Conservation (phyloP, 2,888 invertebrate genomes). For the Noctua janthina region DNA sequence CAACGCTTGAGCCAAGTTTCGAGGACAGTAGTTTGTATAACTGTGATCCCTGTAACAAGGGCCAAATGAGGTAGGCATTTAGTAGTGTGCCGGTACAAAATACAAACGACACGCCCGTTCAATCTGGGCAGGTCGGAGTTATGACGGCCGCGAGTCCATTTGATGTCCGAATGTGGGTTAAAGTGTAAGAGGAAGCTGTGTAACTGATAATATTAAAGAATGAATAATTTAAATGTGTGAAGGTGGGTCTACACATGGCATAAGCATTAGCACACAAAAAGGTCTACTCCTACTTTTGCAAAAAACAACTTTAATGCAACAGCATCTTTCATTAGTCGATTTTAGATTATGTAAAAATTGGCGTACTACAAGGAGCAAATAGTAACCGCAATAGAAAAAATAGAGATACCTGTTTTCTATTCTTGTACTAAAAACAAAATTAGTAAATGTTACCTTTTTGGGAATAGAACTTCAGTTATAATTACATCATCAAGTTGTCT, state of each 20-base stretch:
- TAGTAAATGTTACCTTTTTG: not conserved
- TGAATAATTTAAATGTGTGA: not conserved
- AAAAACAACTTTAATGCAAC: not conserved
- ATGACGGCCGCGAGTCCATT: conserved; percentile 80
- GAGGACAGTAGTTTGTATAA: conserved; percentile 65
- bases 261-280: not conserved
- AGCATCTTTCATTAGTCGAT: not conserved
- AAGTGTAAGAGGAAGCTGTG: conserved; percentile 54
- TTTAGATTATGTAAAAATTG: not conserved
- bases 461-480: not conserved
- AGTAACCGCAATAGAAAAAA: not conserved
- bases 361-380: not conserved
- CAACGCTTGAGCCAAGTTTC: conserved; percentile 57
- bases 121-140: conserved; percentile 81
- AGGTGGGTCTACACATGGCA: not conserved
- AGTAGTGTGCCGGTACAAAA: conserved; percentile 70
- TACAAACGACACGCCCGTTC: conserved; percentile 78
- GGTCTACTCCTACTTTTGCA: not conserved
- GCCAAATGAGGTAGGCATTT: conserved; percentile 70
- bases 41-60: conserved; percentile 77
- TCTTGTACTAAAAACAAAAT: not conserved
- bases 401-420: fast-evolving
- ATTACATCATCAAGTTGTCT: not conserved
- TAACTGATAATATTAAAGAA: not conserved
- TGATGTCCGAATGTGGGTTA: conserved; percentile 69